These are phyloP conservation scores for Eptatretus burgeri DNA, from an alignment of 2,113 vertebrate species.

Conservation along the genomic window DNA sequence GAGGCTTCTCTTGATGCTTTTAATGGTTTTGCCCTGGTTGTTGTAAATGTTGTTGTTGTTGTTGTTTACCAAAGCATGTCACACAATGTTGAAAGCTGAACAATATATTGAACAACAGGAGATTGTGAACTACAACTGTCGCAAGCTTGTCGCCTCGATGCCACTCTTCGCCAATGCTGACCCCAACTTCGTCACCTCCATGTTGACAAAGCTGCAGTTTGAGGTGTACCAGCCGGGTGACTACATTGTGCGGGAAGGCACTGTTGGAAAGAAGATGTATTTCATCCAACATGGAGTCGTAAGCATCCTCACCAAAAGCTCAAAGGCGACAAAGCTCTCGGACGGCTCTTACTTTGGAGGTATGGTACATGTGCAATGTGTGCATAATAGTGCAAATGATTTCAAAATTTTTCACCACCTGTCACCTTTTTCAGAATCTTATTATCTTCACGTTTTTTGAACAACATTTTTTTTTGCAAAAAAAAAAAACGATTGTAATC, in stretches of 20 bases:
- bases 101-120: conserved; percentile 25
- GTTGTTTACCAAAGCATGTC: neutral
- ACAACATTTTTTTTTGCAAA: no score
- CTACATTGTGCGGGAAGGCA: conserved; percentile 85
- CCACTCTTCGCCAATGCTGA: conserved; percentile 88
- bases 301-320: conserved; percentile 85
- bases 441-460: no score
- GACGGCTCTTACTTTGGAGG: conserved; percentile 96
- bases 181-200: conserved; percentile 90
- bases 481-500: no score
- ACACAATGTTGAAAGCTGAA: neutral
- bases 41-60: no score
- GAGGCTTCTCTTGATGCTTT: no score
- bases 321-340: conserved; percentile 81
- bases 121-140: conserved; percentile 93
- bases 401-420: no score
- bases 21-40: no score
- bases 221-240: conserved; percentile 93
- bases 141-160: conserved; percentile 90
- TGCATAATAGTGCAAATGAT: no score
- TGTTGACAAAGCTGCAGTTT: conserved; percentile 83
- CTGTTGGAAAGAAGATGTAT: conserved; percentile 97
- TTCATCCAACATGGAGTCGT: conserved; percentile 92
- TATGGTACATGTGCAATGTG: conserved; percentile 11
- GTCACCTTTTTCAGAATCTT: no score